Base-by-base conservation (phyloP, 2,888 invertebrate species). In the Leptopilina myrica region DNA sequence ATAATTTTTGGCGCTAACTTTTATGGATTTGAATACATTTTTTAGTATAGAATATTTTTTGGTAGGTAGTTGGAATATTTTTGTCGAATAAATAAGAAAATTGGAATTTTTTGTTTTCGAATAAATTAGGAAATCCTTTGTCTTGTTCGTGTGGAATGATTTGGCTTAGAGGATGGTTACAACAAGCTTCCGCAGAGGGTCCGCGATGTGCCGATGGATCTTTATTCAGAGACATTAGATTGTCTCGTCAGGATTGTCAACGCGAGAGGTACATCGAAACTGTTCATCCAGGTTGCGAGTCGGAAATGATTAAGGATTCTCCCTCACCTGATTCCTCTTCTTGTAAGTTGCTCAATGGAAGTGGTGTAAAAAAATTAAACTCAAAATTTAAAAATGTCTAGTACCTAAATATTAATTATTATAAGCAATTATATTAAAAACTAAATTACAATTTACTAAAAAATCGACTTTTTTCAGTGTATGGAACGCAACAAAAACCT, bases 91-190 rank as follows among this genome's bases (percentile, higher is more conserved):
- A 20, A 12, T 53, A 14, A 59, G 5, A 33, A 4, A 1, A 33
- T 33, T 33, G 3, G 3, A 33, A 20, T 20, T 33, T 62, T 76
- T 76, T 76, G 1, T 46, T 76, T 15, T 64, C 33, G 33, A 59
- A 73, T 40, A 14, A 66, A n/a, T 62, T 46, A 97, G 97, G 96
- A 53, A 98, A 97, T 92, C 97, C 97, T 1, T 92, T 98, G 81
- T 93, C 94, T 33, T 97, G 97, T 89, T 95, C 96, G 75, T 97
- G 97, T 88, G 95, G 95, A 82, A 94, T 97, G 90, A 93, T 96
- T 77, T 97, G 97, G 97, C 92, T 97, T 2, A 94, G 96, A 85
- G 95, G 95, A 4, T 97, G 97, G 97, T 92, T 97, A 43, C 94
- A 95, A 82, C 96, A 97, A 90, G 94, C 95, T 0, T 94, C 95